Evolutionary conservation across 1,140 invertebrate species (phyloP), one percentile per base, ranked within the genome.

Genomic region (Apolygus lucorum): DNA sequence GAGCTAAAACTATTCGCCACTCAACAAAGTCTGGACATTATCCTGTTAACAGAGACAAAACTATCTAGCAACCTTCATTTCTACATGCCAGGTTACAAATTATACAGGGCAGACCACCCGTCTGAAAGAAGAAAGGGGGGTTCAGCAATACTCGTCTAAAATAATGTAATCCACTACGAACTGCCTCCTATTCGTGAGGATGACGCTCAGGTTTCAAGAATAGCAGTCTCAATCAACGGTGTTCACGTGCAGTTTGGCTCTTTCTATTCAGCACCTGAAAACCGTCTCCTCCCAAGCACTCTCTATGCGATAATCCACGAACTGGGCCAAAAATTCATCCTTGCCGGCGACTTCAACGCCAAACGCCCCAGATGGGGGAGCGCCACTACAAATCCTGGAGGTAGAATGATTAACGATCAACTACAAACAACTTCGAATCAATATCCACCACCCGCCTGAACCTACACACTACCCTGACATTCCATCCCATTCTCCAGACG

Each of bases 391-490:
- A 62, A 62, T 62, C 54, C 54, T n/a, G 4, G 54, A 62, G 54
- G 54, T 4, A 8, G 8, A 22, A 62, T 4, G 8, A 8, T n/a
- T 4, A n/a, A 11, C 8, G 22, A 62, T 22, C 54, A 11, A 4
- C 8, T 14, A 4, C 14, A n/a, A 11, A 8, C 4, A 8, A n/a
- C 54, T 4, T 25, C 8, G 8, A 8, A 62, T 62, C 54, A 22
- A 62, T 11, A 8, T 25, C 54, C 14, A 8, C 4, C 22, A 11
- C 22, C 24, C 14, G 8, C 22, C 54, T 4, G 54, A 62, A 62
- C 4, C 54, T 22, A n/a, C 54, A 62, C 54, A 62, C 54, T 62
- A 8, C 54, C 54, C 54, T 4, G 54, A 62, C 24, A 62, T 62
- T n/a, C n/a, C n/a, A n/a, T n/a, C n/a, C n/a, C n/a, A n/a, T n/a